Base-by-base conservation (phyloP, 2,888 invertebrate genomes). In the Ectemnius cavifrons region DNA sequence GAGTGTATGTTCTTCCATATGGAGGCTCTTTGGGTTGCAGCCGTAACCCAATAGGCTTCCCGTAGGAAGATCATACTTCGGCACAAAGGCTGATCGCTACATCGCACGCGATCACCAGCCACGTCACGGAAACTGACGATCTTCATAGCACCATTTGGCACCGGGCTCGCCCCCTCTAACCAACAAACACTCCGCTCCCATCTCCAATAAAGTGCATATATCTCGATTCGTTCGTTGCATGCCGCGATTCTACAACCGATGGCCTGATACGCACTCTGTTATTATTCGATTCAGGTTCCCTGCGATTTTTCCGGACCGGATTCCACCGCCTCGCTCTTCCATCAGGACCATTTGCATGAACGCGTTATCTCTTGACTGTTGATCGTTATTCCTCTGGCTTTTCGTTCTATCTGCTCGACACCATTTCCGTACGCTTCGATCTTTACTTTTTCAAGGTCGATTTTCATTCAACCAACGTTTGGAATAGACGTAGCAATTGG, bases 51-150 rank as follows among this genome's bases (percentile, higher is more conserved):
- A 90, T 90, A 90, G 88, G 86, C 87, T 87, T 87, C 86, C 86
- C 86, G 84, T 84, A 86, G 86, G 86, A 88, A 88, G 88, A 90
- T 90, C 89, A 87, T 87, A 85, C 88, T 88, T 86, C 74, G 84
- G 84, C 86, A 90, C 88, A 90, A 90, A 89, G 85, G 87, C 86
- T 90, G 88, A 90, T 90, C 90, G 89, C 87, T 86, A 89, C 90
- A 90, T 90, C 89, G 89, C 90, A 87, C 88, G 89, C 89, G 89
- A 91, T 91, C 90, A 89, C 80, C 86, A 79, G 77, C 79, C 84
- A 88, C 87, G 90, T 91, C 90, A 89, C 83, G 80, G 81, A 85
- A 87, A 86, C 83, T 89, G 89, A 90, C 88, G 87, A 89, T 87
- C 87, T 85, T 88, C 84, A 87, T 87, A 85, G 86, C 84, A 84